Evolutionary conservation across 2,888 invertebrate genomes (phyloP), one percentile per base, ranked within the genome.

Genomic region (Parascotia fuliginaria): DNA sequence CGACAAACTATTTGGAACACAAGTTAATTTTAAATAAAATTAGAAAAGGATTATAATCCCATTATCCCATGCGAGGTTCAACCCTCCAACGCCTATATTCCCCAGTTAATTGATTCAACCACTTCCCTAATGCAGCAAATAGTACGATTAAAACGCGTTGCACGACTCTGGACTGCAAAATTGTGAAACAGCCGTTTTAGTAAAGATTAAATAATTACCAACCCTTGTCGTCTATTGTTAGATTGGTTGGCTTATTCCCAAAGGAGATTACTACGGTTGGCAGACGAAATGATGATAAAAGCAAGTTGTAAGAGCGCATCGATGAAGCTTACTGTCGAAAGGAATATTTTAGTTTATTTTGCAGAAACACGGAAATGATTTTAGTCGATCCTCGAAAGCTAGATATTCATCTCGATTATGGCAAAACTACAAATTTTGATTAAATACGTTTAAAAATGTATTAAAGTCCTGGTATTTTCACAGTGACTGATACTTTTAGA

Each of bases 281-380:
- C 39, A 34, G 28, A 39, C 16, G 27, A 39, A 45, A 19, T 34
- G 45, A 39, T 27, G 39, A 45, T 39, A 13, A 45, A 45, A 7
- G 16, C 45, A 33, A 15, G 15, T 40, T 28, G 11, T 31, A 40
- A 34, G 12, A 19, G 33, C 16, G n/a, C 15, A n/a, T 13, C 9
- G 33, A 46, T 19, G 40, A 40, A 28, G 11, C 16, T 33, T 33
- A 7, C 24, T 28, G 28, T 9, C 4, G 16, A 34, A 36, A 7
- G 24, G 11, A 33, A 27, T 42, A 42, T 33, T 14, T 33, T 11
- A 13, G 33, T 11, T 33, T 42, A 42, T 42, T 24, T 33, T 3
- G 33, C 33, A 42, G 27, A 42, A 33, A 42, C 4, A n/a, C 7
- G 13, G 12, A 12, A 31, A 31, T 13, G 12, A 1, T 31, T 28